Base-by-base conservation (phyloP, 2,888 invertebrate species). In the Drosophila nigricruria region DNA sequence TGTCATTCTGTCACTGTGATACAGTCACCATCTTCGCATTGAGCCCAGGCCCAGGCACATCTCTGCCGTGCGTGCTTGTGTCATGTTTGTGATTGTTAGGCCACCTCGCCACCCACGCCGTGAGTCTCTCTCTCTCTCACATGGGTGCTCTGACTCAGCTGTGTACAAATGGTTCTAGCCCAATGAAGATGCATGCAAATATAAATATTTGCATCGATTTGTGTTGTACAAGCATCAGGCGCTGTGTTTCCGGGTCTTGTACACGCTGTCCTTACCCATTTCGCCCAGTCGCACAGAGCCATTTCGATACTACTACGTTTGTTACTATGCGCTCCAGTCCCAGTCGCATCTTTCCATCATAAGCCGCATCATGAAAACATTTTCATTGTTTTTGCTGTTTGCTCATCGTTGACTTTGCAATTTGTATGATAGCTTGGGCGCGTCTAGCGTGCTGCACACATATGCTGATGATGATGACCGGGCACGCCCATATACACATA, bases 181-280 rank as follows among this genome's bases (percentile, higher is more conserved):
- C 77, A 77, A 85, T 78, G 79, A 87, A 84, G 82, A 79, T 84
- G 79, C 85, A 80, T 82, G 82, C 80, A 87, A 85, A 84, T 77
- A 88, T 77, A 85, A 84, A 88, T 88, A 88, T 88, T 88, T 88
- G 88, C 84, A 85, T 85, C 84, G 88, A 84, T 88, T 88, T 85
- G 88, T 79, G 82, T 82, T 84, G 64, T 82, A 70, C 63, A 57
- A 72, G 82, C 73, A 72, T 27, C 69, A 69, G 70, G 71, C 77
- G 56, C 52, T 65, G 64, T 68, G 77, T 62, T 62, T 60, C 64
- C 53, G 54, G 54, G 20, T 43, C 63, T 52, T 47, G 42, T 52
- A 34, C 53, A 47, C 30, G 45, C 12, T 49, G 16, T 25, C 45
- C 12, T 30, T 0, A 53, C 63, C 58, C 23, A 16, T 18, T 12